phyloP scores from a whole-genome alignment of 1,140 invertebrate genomes.

The Drosophila nigrodunni region DNA sequence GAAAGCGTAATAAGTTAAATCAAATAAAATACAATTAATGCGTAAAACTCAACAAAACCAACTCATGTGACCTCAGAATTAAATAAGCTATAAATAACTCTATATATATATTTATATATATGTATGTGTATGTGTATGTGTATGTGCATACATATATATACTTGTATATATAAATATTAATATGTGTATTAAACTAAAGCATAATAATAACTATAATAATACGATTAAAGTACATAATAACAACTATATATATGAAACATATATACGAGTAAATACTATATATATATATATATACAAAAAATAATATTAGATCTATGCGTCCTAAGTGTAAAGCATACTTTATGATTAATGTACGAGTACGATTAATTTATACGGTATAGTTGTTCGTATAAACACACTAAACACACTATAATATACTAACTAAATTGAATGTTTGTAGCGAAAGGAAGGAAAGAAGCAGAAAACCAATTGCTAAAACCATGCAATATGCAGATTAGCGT shows the following conservation, averaged over 20 bases:
- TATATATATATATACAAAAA: slow-evolving; percentile 44
- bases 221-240: slow-evolving; percentile 51
- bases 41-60: slow-evolving; percentile 85
- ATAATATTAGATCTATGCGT: slow-evolving; percentile 75
- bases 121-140: slow-evolving; percentile 52
- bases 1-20: slow-evolving; percentile 70
- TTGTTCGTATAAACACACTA: slow-evolving; percentile 53
- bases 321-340: slow-evolving; percentile 68
- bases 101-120: slow-evolving; percentile 62
- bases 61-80: slow-evolving; percentile 85
- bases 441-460: slow-evolving; percentile 44
- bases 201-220: slow-evolving; percentile 55
- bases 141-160: slow-evolving; percentile 36
- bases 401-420: slow-evolving; percentile 50
- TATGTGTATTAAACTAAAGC: slow-evolving; percentile 56
- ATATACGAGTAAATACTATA: slow-evolving; percentile 64
- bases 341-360: slow-evolving; percentile 60
- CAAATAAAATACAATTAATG: slow-evolving; percentile 69
- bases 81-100: slow-evolving; percentile 83
- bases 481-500: slow-evolving; percentile 56
- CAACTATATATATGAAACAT: slow-evolving; percentile 77
- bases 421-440: slow-evolving; percentile 78
- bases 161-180: slow-evolving; percentile 55
- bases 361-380: slow-evolving; percentile 67
- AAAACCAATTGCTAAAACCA: slow-evolving; percentile 33